Conservation (phyloP, 2,797 vertebrate species). For the Sebastolobus altivelis region DNA sequence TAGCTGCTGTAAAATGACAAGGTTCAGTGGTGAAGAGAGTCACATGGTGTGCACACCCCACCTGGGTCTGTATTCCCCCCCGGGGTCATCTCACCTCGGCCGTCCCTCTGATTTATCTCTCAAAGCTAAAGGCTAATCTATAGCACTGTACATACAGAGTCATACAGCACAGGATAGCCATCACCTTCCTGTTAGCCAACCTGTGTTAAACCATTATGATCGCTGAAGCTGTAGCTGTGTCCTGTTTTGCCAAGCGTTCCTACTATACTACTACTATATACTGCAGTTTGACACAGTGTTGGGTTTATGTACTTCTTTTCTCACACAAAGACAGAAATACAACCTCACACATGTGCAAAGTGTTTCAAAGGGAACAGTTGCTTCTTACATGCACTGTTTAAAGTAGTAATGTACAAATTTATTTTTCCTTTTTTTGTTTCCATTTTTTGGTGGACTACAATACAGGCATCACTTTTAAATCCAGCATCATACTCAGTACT, state of each 20-base stretch:
- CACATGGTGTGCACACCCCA: conserved; percentile 42
- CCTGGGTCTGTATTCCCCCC: conserved; percentile 45
- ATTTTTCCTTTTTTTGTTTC: neutral
- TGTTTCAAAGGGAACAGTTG: too few species aligned
- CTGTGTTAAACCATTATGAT: neutral
- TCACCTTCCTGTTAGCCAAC: neutral
- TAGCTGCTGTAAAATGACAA: conserved; percentile 59
- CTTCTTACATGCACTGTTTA: neutral
- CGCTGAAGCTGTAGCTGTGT: neutral
- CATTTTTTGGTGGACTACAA: neutral
- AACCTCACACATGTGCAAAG: too few species aligned
- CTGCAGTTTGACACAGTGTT: neutral
- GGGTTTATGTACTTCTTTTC: neutral
- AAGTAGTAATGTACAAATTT: neutral
- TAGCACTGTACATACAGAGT: neutral
- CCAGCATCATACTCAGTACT: neutral
- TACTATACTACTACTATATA: neutral
- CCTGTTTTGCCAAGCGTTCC: neutral
- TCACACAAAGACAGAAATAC: neutral
- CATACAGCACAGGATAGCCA: neutral
- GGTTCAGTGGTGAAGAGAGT: conserved; percentile 31
- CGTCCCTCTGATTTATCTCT: conserved; percentile 20
- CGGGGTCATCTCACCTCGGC: conserved; percentile 33
- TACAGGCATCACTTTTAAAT: neutral
- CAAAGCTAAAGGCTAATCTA: conserved; percentile 21